phyloP scores from a whole-genome alignment of 2,113 vertebrate species.

The Rhinoderma darwinii region DNA sequence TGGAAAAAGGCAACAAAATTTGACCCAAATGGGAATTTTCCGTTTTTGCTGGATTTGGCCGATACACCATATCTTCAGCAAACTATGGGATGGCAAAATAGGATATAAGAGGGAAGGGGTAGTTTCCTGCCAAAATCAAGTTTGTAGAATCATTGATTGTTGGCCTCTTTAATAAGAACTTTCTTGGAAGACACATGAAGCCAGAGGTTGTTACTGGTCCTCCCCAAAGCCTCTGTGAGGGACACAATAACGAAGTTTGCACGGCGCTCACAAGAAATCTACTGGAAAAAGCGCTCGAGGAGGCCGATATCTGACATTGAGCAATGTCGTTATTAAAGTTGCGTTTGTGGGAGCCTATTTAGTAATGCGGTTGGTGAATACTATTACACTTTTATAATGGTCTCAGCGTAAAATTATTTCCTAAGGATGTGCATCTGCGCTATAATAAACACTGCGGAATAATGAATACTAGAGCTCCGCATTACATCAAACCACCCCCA shows the following conservation, averaged over 20 bases:
- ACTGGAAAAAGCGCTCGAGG: not conserved
- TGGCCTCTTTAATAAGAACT: not conserved
- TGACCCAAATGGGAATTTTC: too few species aligned
- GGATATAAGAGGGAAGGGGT: too few species aligned
- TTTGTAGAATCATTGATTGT: too few species aligned
- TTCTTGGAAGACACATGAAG: not conserved
- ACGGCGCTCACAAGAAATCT: not conserved
- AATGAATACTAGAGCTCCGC: constrained; percentile 35
- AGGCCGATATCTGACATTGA: constrained; percentile 15
- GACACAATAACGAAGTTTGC: not conserved
- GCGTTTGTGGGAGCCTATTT: constrained; percentile 27
- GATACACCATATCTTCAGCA: too few species aligned
- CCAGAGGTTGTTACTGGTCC: not conserved
- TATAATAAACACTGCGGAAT: constrained; percentile 36
- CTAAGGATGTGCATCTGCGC: constrained; percentile 35
- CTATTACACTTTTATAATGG: constrained; percentile 30
- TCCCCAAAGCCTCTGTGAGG: not conserved
- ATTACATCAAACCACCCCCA: constrained; percentile 28
- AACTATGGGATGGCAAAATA: too few species aligned
- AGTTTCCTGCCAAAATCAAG: too few species aligned
- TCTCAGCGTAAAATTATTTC: constrained; percentile 38
- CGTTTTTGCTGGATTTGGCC: too few species aligned
- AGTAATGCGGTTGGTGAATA: constrained; percentile 32
- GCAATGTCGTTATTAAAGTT: constrained; percentile 42
- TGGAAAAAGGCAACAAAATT: too few species aligned